A percentile compares a stretch with the other conserved stretches of the same genome.
Evolutionary conservation across 2,113 vertebrate genomes (phyloP).

Genomic region (Mirounga angustirostris): DNA sequence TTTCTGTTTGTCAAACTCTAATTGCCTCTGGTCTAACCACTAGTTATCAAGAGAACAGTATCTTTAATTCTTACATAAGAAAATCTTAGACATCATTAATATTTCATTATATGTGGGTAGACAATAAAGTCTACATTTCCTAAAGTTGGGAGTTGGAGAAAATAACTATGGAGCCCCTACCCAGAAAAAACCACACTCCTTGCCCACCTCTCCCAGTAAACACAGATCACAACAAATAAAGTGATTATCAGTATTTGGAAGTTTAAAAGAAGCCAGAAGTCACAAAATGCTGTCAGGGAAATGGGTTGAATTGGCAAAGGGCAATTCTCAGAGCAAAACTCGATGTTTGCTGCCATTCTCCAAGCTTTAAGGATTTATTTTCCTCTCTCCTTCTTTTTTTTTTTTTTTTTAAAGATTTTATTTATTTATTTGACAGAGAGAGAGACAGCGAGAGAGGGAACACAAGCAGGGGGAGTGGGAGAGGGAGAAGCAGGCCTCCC

Average conservation of each 20-base stretch:
- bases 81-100: neutral
- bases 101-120: neutral
- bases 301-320: neutral
- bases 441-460: no score
- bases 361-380: neutral
- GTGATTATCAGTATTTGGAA: neutral
- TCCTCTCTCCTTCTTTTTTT: slow-evolving; percentile 1
- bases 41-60: neutral
- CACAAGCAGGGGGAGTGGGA: no score
- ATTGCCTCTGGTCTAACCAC: neutral
- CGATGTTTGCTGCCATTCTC: neutral
- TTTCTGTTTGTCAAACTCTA: slow-evolving; percentile 18
- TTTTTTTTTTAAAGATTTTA: no score
- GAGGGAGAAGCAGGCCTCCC: no score
- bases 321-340: neutral
- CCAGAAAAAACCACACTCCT: neutral
- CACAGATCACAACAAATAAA: slow-evolving; percentile 14
- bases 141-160: neutral
- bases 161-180: neutral
- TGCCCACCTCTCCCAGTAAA: neutral
- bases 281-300: neutral
- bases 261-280: neutral
- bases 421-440: no score
- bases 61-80: neutral
- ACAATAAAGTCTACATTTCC: neutral